Evolutionary conservation across 1,140 invertebrate species (phyloP).

Genomic region (Heliconius congener): DNA sequence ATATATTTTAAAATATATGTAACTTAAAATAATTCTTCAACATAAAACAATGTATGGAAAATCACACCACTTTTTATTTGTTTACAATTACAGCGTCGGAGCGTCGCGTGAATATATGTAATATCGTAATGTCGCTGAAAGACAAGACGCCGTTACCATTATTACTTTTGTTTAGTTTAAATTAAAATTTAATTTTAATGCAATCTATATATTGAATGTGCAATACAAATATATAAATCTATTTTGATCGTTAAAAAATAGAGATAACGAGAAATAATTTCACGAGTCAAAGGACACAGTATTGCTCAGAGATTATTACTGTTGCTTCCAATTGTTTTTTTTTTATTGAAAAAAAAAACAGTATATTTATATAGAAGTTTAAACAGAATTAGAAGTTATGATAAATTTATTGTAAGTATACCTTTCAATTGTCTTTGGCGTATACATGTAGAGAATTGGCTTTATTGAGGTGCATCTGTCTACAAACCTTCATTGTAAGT

Average conservation of each 20-base stretch:
- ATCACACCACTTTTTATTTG: slow-evolving; percentile 6
- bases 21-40: not conserved
- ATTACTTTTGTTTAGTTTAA: not conserved
- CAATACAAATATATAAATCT: not conserved
- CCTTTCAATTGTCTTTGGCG: not conserved
- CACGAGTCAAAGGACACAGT: not conserved
- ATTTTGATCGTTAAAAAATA: not conserved
- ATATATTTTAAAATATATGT: too few relatives aligned
- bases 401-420: not conserved
- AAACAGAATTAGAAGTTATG: not conserved
- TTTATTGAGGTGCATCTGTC: slow-evolving; percentile 32
- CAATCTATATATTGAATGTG: not conserved
- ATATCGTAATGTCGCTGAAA: slow-evolving; percentile 6
- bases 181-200: not conserved
- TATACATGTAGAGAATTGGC: slow-evolving; percentile 23
- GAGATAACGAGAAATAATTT: not conserved
- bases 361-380: not conserved
- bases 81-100: not conserved
- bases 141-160: not conserved
- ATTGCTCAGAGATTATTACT: not conserved
- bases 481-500: slow-evolving; percentile 28
- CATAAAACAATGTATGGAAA: not conserved
- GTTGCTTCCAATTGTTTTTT: not conserved
- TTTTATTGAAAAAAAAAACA: not conserved
- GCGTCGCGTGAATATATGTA: not conserved